Conservation (phyloP, 2,113 vertebrate species). For the Erythrolamprus reginae region DNA sequence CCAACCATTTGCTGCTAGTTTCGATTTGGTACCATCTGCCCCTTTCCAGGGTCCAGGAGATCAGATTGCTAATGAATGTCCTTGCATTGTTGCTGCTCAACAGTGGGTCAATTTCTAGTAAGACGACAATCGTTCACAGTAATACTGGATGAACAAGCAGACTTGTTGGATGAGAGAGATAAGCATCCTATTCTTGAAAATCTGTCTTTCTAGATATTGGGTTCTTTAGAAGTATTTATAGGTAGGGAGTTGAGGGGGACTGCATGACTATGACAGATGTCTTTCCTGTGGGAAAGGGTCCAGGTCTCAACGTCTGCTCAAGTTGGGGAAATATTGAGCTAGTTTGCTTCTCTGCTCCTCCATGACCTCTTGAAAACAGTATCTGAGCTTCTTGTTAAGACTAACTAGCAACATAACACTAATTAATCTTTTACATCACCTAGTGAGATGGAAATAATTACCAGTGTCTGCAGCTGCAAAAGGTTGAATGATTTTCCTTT, state of each 20-base stretch:
- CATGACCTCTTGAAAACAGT: not conserved
- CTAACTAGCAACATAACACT: not conserved
- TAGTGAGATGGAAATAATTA: not conserved
- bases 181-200: not conserved
- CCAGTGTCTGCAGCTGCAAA: not conserved
- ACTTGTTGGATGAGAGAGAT: not conserved
- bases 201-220: not conserved
- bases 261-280: not conserved
- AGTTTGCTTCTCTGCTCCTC: not conserved
- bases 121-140: not conserved
- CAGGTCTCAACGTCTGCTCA: not conserved
- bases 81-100: not conserved
- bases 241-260: not conserved
- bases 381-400: not conserved
- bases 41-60: not conserved
- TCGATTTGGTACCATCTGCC: not conserved
- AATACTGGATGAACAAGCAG: not conserved
- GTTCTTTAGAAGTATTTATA: not conserved
- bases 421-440: not conserved
- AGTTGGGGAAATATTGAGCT: not conserved
- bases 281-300: not conserved
- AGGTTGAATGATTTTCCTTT: not conserved
- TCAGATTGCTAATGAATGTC: not conserved
- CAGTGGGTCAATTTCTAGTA: not conserved
- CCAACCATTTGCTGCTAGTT: not conserved